phyloP scores from a whole-genome alignment of 2,113 vertebrate species.

The Gasterosteus nipponicus region DNA sequence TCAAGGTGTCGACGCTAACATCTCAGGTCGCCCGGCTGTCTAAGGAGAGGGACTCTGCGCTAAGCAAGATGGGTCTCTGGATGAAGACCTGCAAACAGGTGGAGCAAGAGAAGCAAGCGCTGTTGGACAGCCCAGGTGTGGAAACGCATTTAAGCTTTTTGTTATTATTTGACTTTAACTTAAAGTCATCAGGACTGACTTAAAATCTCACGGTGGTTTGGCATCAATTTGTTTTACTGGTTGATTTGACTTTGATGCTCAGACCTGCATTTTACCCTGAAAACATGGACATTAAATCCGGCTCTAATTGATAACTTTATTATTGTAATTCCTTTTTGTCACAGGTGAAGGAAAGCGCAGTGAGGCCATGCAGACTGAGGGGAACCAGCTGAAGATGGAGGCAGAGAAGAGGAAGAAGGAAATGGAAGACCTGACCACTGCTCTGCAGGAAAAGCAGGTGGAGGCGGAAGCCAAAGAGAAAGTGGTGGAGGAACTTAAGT shows the following conservation, averaged over 20 bases:
- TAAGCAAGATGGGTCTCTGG: slow-evolving; percentile 82
- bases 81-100: slow-evolving; percentile 88
- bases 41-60: slow-evolving; percentile 81
- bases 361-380: slow-evolving; percentile 54
- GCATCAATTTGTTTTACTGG: background rate
- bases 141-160: background rate
- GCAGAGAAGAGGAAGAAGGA: slow-evolving; percentile 46
- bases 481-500: slow-evolving; percentile 63
- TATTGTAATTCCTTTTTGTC: slow-evolving; percentile 7
- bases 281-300: background rate
- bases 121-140: slow-evolving; percentile 75
- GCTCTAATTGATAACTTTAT: background rate
- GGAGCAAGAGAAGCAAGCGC: slow-evolving; percentile 84
- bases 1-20: slow-evolving; percentile 78
- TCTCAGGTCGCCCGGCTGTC: slow-evolving; percentile 67
- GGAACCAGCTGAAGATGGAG: slow-evolving; percentile 79
- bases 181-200: background rate
- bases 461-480: slow-evolving; percentile 39
- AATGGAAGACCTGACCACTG: slow-evolving; percentile 61
- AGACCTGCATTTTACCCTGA: background rate
- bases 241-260: background rate
- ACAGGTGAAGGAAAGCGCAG: slow-evolving; percentile 28
- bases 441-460: slow-evolving; percentile 47
- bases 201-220: background rate
- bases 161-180: background rate